Conservation (phyloP, 64 coral and sea anemone species). For the Stylophora pistillata region DNA sequence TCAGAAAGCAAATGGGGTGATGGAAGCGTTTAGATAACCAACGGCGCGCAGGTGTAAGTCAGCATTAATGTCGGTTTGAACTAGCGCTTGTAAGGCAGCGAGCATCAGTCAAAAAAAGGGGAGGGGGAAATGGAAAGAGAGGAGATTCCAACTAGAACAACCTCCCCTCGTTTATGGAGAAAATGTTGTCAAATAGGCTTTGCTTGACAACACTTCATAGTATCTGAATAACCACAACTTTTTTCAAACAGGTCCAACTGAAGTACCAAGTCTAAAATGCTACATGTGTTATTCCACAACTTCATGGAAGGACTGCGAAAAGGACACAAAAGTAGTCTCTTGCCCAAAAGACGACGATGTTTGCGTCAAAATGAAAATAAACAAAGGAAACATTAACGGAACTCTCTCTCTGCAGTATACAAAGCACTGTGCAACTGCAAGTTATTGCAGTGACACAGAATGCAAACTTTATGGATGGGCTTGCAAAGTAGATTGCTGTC, state of each 20-base stretch:
- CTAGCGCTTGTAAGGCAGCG: too few species aligned
- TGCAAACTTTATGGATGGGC: not conserved
- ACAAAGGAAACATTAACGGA: not conserved
- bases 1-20: too few species aligned
- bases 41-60: too few species aligned
- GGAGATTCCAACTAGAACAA: too few species aligned
- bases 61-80: too few species aligned
- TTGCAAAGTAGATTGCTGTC: constrained; percentile 3
- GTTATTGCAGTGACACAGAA: not conserved
- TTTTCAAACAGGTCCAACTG: not conserved
- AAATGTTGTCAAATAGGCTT: too few species aligned
- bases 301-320: not conserved
- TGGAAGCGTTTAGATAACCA: too few species aligned
- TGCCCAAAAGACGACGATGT: not conserved
- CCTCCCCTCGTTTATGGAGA: too few species aligned
- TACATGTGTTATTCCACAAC: not conserved
- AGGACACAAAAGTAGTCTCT: not conserved
- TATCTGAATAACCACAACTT: too few species aligned
- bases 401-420: not conserved
- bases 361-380: not conserved
- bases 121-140: too few species aligned
- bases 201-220: too few species aligned
- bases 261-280: not conserved
- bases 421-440: not conserved
- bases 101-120: too few species aligned